Evolutionary conservation across 2,113 vertebrate species (phyloP).

Genomic region (Limanda limanda): DNA sequence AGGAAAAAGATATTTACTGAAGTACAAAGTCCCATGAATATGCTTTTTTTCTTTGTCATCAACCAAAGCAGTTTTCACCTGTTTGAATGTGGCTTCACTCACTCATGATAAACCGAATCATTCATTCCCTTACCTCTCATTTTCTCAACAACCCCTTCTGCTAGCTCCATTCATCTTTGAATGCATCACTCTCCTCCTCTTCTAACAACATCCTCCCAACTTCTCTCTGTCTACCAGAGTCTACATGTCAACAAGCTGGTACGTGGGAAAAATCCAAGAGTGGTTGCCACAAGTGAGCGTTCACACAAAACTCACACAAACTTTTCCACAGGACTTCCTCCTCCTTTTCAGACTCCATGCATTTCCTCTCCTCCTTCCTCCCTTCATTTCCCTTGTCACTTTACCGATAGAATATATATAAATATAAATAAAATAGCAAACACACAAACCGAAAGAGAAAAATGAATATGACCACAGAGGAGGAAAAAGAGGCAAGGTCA

Average conservation of each 20-base stretch:
- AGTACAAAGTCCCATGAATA: too few species aligned
- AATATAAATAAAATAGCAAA: background rate
- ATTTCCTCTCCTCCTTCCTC: slow-evolving; percentile 37
- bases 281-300: background rate
- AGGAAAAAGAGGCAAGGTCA: background rate
- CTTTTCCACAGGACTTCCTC: slow-evolving; percentile 47
- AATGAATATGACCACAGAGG: slow-evolving; percentile 1
- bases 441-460: background rate
- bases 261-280: background rate
- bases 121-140: background rate
- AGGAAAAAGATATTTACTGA: too few species aligned
- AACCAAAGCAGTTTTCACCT: background rate
- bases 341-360: slow-evolving; percentile 17
- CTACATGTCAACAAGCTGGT: slow-evolving; percentile 23
- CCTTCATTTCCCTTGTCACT: slow-evolving; percentile 8
- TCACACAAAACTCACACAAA: background rate
- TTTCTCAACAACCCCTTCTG: background rate
- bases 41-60: too few species aligned
- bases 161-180: slow-evolving; percentile 4
- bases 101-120: background rate
- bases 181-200: background rate
- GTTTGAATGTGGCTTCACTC: background rate
- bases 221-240: slow-evolving; percentile 9
- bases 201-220: background rate
- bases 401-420: too few species aligned